Base-by-base conservation (phyloP, 2,888 invertebrate genomes). In the Melitaea athalia region DNA sequence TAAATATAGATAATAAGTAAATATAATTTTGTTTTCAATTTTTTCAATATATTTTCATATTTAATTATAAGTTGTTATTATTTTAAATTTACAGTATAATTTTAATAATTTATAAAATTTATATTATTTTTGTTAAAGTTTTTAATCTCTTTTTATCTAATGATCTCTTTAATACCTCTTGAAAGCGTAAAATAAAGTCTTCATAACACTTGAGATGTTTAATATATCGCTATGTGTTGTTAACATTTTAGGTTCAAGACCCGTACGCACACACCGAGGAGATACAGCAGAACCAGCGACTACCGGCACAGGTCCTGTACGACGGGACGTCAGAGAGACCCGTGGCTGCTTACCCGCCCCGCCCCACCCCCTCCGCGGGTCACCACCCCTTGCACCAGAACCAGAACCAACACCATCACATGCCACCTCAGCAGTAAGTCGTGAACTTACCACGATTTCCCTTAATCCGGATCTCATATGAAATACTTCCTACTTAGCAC, bases 241-340 rank as follows among this genome's bases (percentile, higher is more conserved):
- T 24, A 52, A 52, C 43, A 53, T 53, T 31, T 31, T 31, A 89
- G 89, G 85, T 86, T 10, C 82, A 78, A 68, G 79, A 76, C 59
- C 72, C 82, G 0, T 89, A 85, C 73, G 67, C 75, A 63, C 78
- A 75, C 49, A 72, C 76, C 2, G 86, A 86, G 17, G 85, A 86
- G 15, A 63, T 82, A 14, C 83, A 79, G 53, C 81, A 75, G 42
- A 78, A 65, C 15, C 79, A 76, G 43, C 81, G 80, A 52, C 14
- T 81, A 49, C 83, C 80, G 55, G 73, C 81, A 50, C 86, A 85
- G 76, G 76, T 85, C 52, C 63, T 75, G 17, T 88, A 85, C 72
- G 86, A 86, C 3, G 76, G 70, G 0, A 42, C 72, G 14, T 55
- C 76, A 0, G 79, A 77, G 17, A 24, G 53, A 33, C 64, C 76